Conservation (phyloP, 2,797 vertebrate species). For the Austrolebias charrua region DNA sequence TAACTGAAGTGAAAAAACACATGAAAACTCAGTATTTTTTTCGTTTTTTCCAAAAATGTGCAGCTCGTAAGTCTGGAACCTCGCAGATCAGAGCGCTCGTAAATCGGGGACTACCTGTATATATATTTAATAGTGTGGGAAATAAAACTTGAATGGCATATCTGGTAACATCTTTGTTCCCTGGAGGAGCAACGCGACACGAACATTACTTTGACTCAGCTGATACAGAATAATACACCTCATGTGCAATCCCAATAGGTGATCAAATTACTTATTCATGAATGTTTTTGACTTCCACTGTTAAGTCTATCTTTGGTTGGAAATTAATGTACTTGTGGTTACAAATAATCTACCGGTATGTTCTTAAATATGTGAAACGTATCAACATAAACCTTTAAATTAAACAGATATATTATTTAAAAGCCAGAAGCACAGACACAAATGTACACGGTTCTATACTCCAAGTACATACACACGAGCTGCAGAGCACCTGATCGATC, state of each 20-base stretch:
- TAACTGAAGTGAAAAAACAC: too few species aligned
- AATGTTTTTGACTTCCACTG: conserved; percentile 44
- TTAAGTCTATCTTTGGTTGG: conserved; percentile 31
- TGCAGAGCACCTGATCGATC: conserved; percentile 54
- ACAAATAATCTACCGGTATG: conserved; percentile 13
- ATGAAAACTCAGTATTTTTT: too few species aligned
- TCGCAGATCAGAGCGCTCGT: too few species aligned
- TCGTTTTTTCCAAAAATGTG: too few species aligned
- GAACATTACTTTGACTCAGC: conserved; percentile 19
- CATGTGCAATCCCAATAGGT: conserved; percentile 25
- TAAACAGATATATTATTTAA: conserved; percentile 11
- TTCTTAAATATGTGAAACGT: conserved; percentile 8
- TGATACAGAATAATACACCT: conserved; percentile 18
- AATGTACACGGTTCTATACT: not conserved
- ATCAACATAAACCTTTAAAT: conserved; percentile 16
- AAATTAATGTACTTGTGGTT: conserved; percentile 14
- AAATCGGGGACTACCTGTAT: too few species aligned
- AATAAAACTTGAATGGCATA: not conserved
- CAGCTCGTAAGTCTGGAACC: too few species aligned
- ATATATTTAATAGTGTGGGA: not conserved
- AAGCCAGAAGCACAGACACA: conserved; percentile 6
- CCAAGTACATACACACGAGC: conserved; percentile 10
- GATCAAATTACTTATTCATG: conserved; percentile 60
- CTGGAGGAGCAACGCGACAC: conserved; percentile 18
- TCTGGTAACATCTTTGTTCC: not conserved